Evolutionary conservation across 2,888 invertebrate genomes (phyloP).

Genomic region (Galerucella pusilla): DNA sequence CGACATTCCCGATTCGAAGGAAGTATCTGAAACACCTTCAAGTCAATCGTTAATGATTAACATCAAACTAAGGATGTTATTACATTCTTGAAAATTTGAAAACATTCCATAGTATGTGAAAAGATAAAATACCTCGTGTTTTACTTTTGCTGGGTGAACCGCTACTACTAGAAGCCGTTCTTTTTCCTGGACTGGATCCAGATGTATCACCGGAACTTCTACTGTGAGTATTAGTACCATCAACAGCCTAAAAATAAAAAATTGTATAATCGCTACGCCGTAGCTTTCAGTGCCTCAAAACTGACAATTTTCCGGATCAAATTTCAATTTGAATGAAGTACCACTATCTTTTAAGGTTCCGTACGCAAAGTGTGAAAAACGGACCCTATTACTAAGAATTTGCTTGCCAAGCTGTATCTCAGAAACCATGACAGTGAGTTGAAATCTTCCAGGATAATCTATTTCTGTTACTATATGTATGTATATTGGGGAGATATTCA

Average conservation of each 20-base stretch:
- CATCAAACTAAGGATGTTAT: constrained; percentile 47
- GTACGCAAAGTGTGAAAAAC: no score
- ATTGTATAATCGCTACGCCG: not conserved
- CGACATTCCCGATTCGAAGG: constrained; percentile 93
- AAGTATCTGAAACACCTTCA: constrained; percentile 79
- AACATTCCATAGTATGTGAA: not conserved
- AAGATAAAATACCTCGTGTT: constrained; percentile 73
- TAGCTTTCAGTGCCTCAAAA: no score
- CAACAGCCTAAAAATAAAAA: constrained; percentile 56
- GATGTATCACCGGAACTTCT: constrained; percentile 89
- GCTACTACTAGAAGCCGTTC: constrained; percentile 74
- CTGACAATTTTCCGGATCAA: no score
- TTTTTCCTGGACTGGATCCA: constrained; percentile 85
- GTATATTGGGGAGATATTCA: no score
- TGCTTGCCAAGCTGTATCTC: no score
- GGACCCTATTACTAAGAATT: no score
- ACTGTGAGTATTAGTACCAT: constrained; percentile 75
- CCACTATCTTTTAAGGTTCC: no score
- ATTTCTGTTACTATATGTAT: no score
- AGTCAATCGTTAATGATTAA: constrained; percentile 57
- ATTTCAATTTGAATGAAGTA: no score
- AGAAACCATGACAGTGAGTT: no score
- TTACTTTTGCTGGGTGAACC: constrained; percentile 85
- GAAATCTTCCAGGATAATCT: no score
- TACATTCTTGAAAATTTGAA: constrained; percentile 29